Conservation (phyloP, 2,113 vertebrate genomes). For the Oncorhynchus gorbuscha region DNA sequence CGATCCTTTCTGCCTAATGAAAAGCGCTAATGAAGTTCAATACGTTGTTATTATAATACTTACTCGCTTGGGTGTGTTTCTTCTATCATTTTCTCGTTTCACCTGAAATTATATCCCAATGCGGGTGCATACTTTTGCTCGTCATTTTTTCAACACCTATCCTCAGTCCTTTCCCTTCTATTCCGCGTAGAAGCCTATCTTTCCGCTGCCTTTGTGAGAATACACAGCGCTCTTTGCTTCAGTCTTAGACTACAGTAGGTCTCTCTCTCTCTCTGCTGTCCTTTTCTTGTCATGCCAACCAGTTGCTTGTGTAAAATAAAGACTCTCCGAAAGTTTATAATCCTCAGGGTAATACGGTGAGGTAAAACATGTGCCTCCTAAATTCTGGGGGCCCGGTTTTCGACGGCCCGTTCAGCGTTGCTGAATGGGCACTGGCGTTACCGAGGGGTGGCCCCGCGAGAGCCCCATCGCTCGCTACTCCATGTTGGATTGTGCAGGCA, state of each 20-base stretch:
- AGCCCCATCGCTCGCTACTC: conserved; percentile 88
- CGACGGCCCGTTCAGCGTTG: conserved; percentile 43
- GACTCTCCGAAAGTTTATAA: conserved; percentile 33
- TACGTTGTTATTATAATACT: conserved; percentile 55
- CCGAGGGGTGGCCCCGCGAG: conserved; percentile 83
- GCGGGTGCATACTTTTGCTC: conserved; percentile 78
- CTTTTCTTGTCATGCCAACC: conserved; percentile 34
- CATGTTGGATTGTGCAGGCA: conserved; percentile 75
- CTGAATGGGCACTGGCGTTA: conserved; percentile 63
- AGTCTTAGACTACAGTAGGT: conserved; percentile 16
- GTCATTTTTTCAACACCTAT: conserved; percentile 69
- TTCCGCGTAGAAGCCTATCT: conserved; percentile 50
- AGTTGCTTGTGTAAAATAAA: conserved; percentile 36
- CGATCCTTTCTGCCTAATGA: no score
- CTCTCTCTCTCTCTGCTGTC: conserved; percentile 34
- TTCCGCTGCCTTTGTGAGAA: conserved; percentile 31
- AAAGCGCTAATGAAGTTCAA: not conserved
- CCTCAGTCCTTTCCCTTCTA: conserved; percentile 57
- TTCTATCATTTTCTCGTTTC: conserved; percentile 87
- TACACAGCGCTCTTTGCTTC: conserved; percentile 34
- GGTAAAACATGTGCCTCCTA: not conserved
- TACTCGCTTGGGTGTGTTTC: conserved; percentile 88
- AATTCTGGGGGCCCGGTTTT: not conserved
- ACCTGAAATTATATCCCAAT: conserved; percentile 75
- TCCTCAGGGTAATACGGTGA: conserved; percentile 8